A percentile compares a stretch with the other conserved stretches of the same genome.
Conservation (phyloP, 2,888 invertebrate species). For the Amphimallon solstitiale region DNA sequence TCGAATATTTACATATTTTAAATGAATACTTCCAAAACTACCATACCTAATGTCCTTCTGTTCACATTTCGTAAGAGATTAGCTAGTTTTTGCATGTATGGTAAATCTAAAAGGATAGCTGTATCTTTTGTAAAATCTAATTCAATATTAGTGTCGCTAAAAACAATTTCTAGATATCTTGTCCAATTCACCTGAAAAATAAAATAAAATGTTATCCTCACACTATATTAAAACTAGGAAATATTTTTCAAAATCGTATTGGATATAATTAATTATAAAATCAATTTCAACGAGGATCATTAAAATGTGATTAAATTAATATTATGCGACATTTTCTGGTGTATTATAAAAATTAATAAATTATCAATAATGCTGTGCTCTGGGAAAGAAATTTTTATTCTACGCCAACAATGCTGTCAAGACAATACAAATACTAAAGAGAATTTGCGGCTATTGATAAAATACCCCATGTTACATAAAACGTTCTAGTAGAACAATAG, state of each 20-base stretch:
- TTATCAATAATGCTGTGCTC: neutral
- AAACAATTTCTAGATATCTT: conserved; percentile 68
- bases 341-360: neutral
- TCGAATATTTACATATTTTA: no score
- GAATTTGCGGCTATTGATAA: neutral
- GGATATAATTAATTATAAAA: neutral
- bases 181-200: conserved; percentile 72
- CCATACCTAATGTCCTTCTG: conserved; percentile 67
- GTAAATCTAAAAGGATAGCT: conserved; percentile 74
- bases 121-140: conserved; percentile 64
- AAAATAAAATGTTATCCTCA: no score
- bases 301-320: no score
- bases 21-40: no score
- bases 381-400: conserved; percentile 7
- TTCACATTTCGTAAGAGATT: conserved; percentile 67
- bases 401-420: neutral
- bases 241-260: no score
- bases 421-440: neutral
- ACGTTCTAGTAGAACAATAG: neutral
- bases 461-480: neutral
- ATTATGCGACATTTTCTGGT: neutral
- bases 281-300: no score
- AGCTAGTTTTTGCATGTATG: conserved; percentile 72
- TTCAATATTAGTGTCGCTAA: conserved; percentile 68
- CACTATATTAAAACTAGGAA: no score